Evolutionary conservation across 2,797 vertebrate genomes (phyloP), one percentile per base, ranked within the genome.

Genomic region (Etheostoma nigrum): DNA sequence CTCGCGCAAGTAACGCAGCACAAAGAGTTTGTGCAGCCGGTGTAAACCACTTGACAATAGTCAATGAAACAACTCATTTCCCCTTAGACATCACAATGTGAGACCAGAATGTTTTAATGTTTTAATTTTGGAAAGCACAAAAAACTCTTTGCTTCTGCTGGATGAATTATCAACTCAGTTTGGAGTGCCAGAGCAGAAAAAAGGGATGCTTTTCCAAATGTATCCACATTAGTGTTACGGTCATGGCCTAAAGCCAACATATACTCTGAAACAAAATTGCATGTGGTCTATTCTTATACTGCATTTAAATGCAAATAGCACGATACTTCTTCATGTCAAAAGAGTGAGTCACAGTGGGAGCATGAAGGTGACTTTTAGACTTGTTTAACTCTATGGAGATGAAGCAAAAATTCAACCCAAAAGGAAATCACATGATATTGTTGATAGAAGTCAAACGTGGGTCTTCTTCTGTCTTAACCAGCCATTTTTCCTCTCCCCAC

Each of bases 321-420:
- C 18, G 6, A 0, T n/a, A 54, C 19, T 25, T 18, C 12, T 55
- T 14, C n/a, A 4, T 51, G 53, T 66, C 61, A 69, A 21, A 49
- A 53, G 57, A 72, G 33, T 21, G 52, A 69, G 60, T 68, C 52
- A 23, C 68, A 54, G 62, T 8, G 47, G 57, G 63, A 74, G 49
- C 2, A n/a, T 1, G 77, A 62, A 51, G 42, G 64, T 67, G 25
- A 65, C 52, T 83, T 67, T 52, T 27, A 59, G 72, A 64, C 52
- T 5, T 21, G 30, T 59, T 53, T n/a, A 47, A 54, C 57, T 73
- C 19, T 15, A 11, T 3, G 21, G 44, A 67, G 47, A 49, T 59
- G 33, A 60, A 64, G 19, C 45, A 30, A 23, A 53, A 68, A 40
- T 44, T 64, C 44, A 53, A 53, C 42, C 21, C 12, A 30, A 47